Percentiles rank a stretch among this genome's conserved stretches.
Conservation (phyloP, 1,140 invertebrate species). For the Chlorops oryzae region DNA sequence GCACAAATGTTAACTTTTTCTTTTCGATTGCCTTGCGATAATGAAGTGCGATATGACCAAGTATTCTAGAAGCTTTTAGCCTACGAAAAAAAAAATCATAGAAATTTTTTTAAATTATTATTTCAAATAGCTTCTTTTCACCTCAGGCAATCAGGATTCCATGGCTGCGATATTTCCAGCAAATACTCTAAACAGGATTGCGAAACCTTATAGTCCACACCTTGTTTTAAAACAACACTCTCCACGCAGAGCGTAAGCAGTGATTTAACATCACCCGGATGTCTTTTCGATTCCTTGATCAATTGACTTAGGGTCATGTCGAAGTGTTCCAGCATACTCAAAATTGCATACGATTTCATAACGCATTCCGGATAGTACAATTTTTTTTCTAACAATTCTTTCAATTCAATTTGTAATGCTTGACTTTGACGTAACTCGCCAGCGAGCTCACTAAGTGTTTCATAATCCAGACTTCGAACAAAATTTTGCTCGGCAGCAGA, state of each 20-base stretch:
- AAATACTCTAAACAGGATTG: conserved; percentile 16
- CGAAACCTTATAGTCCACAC: conserved; percentile 9
- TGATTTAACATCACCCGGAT: conserved; percentile 14
- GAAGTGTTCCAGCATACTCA: conserved; percentile 13
- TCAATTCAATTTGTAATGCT: conserved; percentile 8
- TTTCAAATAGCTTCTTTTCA: not conserved
- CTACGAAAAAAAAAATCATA: conserved; percentile 15
- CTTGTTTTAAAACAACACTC: conserved; percentile 8
- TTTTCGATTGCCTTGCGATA: conserved; percentile 13
- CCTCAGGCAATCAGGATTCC: conserved; percentile 17
- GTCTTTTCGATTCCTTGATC: conserved; percentile 6
- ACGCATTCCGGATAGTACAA: conserved; percentile 16
- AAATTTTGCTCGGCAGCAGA: conserved; percentile 11
- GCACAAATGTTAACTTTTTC: conserved; percentile 16
- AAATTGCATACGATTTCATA: conserved; percentile 18
- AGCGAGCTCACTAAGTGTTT: not conserved
- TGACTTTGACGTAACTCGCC: conserved; percentile 11
- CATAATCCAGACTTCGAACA: conserved; percentile 1
- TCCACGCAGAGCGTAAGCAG: conserved; percentile 15
- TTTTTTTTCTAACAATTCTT: conserved; percentile 3
- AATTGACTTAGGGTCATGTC: conserved; percentile 15
- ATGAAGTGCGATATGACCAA: conserved; percentile 10
- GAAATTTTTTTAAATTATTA: not conserved
- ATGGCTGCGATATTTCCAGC: conserved; percentile 15
- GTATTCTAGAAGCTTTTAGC: conserved; percentile 12